A percentile compares a stretch with the other conserved stretches of the same genome.
phyloP scores from a whole-genome alignment of 2,113 vertebrate species.

The Nycticorax nycticorax region DNA sequence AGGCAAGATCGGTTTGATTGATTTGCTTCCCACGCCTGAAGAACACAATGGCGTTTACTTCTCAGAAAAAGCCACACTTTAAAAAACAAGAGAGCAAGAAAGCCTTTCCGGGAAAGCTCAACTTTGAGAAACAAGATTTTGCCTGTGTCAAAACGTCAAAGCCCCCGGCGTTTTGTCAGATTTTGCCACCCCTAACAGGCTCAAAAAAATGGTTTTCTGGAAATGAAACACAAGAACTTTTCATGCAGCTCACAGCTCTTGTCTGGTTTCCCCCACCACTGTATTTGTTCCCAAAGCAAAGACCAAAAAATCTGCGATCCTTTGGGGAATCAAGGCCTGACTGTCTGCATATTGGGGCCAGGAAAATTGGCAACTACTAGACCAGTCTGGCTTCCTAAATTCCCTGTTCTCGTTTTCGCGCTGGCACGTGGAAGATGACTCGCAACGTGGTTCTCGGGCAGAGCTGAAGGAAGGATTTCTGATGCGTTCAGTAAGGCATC shows the following conservation, averaged over 20 bases:
- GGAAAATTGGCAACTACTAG: neutral
- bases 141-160: accelerated
- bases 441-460: accelerated
- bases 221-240: neutral
- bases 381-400: neutral
- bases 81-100: neutral
- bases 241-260: neutral
- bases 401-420: neutral
- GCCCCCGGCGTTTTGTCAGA: neutral
- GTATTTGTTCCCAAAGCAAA: neutral
- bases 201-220: neutral
- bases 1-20: neutral
- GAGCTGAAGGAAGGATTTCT: neutral
- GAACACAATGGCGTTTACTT: neutral
- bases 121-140: neutral
- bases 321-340: neutral
- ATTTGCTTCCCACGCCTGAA: neutral
- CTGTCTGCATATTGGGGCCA: neutral
- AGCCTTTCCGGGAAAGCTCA: neutral
- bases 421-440: accelerated
- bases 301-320: neutral
- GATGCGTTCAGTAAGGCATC: neutral
- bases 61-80: neutral
- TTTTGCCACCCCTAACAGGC: neutral
- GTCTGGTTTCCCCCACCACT: neutral